Base-by-base conservation (phyloP, 2,113 vertebrate genomes). In the Alectura lathami region DNA sequence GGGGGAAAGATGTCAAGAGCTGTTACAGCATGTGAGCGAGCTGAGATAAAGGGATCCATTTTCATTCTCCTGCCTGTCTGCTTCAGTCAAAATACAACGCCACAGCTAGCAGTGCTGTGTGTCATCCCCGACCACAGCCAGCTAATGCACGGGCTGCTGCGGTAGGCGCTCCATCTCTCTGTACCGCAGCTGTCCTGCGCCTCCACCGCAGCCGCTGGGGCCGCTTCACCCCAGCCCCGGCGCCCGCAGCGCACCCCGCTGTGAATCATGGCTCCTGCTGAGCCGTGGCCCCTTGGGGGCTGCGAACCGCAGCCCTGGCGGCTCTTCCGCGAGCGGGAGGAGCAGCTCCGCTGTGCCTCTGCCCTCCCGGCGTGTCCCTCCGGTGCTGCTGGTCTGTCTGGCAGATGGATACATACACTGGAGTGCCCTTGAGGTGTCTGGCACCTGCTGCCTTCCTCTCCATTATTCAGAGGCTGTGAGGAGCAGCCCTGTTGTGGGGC, bases 61-160 rank as follows among this genome's bases (percentile, higher is more conserved):
- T 95, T 91, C 84, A 85, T 93, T 77, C 50, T 86, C 67, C 75
- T 80, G 89, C 94, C 75, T 91, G 91, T 93, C 95, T 91, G 84
- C 94, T 92, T 89, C 93, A 83, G 91, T 93, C 93, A 85, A 85
- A 94, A 87, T 5, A 76, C 66, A 64, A 26, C 0, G 26, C 96
- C 84, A 2, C 89, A 91, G 91, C 81, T 64, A 3, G 10, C 48
- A 23, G 17, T 4, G 18, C 8, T 72, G 22, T 21, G 83, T 75
- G 86, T 82, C 78, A 32, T 8, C 26, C 40, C 94, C 3, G 69
- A 84, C 94, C 77, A 42, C 94, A 91, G 85, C 1, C 1, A 56
- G 64, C 92, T 95, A 27, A 88, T 92, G 92, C 94, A 78, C 5
- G 18, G 47, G 76, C 83, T 86, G 82, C 82, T 89, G 95, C 0